Conservation (phyloP, 2,113 vertebrate species). For the Myrmecobius fasciatus region DNA sequence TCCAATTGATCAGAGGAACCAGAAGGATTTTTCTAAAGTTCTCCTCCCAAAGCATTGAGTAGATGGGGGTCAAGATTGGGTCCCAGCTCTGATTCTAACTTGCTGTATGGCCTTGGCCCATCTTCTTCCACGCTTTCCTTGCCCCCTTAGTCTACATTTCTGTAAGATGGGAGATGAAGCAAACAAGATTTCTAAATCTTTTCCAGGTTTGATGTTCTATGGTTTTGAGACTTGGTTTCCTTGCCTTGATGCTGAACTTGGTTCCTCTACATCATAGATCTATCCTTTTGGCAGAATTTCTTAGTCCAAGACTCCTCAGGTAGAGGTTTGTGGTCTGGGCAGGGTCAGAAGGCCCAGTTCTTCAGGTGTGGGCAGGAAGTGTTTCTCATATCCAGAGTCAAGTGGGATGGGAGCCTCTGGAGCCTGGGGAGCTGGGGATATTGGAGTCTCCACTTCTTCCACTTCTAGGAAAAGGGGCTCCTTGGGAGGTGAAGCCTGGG, state of each 20-base stretch:
- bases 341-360: conserved; percentile 71
- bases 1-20: not conserved
- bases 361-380: conserved; percentile 80
- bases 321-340: not conserved
- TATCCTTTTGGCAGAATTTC: not conserved
- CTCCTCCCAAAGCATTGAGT: not conserved
- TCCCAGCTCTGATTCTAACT: not conserved
- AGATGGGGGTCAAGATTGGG: not conserved
- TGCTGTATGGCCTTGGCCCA: not conserved
- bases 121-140: not conserved
- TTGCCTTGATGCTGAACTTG: not conserved
- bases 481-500: not conserved
- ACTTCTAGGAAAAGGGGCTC: conserved; percentile 67
- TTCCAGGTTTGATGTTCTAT: not conserved
- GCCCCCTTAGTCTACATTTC: not conserved
- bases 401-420: not conserved
- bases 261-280: not conserved
- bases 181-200: not conserved
- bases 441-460: conserved; percentile 60
- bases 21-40: not conserved
- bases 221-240: not conserved
- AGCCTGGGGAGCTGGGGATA: not conserved
- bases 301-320: not conserved
- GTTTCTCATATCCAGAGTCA: conserved; percentile 79
- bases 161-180: not conserved